Evolutionary conservation across 2,888 invertebrate genomes (phyloP).

Genomic region (Branchipolynoe longqiensis): DNA sequence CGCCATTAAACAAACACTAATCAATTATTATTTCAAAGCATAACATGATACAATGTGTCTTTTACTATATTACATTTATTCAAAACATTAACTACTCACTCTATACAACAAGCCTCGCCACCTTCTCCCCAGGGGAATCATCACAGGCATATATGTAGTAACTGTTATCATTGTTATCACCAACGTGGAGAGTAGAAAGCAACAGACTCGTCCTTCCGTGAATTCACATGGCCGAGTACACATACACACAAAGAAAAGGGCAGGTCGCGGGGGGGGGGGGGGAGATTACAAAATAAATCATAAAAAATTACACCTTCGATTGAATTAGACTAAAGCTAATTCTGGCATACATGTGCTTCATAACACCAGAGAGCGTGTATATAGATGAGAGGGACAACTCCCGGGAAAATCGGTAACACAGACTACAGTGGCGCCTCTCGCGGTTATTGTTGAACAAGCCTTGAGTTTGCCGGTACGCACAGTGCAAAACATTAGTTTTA

Average conservation of each 20-base stretch:
- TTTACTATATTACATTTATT: neutral
- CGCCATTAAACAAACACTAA: too few relatives aligned
- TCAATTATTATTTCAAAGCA: too few relatives aligned
- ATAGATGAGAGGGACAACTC: too few relatives aligned
- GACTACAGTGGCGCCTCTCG: too few relatives aligned
- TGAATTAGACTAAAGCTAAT: neutral
- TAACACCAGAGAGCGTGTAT: too few relatives aligned
- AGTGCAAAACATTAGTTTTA: too few relatives aligned
- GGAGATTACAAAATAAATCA: neutral
- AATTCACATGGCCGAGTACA: neutral
- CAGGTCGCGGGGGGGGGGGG: neutral
- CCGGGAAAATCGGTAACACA: too few relatives aligned
- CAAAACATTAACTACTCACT: neutral
- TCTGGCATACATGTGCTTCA: too few relatives aligned
- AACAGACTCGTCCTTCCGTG: neutral
- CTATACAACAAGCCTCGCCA: neutral
- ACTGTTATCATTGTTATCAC: too few relatives aligned
- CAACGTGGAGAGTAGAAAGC: neutral
- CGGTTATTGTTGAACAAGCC: too few relatives aligned
- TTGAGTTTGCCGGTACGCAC: too few relatives aligned
- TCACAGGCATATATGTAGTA: neutral
- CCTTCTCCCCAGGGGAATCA: neutral
- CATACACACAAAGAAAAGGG: neutral
- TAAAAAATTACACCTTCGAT: neutral
- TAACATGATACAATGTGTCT: too few relatives aligned